phyloP scores from a whole-genome alignment of 1,140 invertebrate genomes.

The Drosophila nebulosa region DNA sequence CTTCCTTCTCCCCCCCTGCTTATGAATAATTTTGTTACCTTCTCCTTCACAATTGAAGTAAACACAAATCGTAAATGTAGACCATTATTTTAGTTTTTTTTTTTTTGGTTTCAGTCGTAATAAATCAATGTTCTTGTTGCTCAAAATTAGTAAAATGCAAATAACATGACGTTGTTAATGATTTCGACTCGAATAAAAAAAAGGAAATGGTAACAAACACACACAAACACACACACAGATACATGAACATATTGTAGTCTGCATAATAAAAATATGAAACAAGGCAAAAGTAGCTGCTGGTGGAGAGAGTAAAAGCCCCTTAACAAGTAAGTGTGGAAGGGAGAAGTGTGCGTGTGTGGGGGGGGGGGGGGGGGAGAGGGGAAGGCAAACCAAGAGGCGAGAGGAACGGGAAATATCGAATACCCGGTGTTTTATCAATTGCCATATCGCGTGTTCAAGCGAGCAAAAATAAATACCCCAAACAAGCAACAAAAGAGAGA shows the following conservation, averaged over 20 bases:
- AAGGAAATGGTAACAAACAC: slow-evolving; percentile 17
- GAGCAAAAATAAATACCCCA: slow-evolving; percentile 41
- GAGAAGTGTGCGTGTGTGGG: no score
- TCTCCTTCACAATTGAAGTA: slow-evolving; percentile 4
- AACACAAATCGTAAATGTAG: slow-evolving; percentile 23
- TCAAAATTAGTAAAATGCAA: slow-evolving; percentile 69
- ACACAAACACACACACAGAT: slow-evolving; percentile 9
- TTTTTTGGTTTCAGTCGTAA: slow-evolving; percentile 23
- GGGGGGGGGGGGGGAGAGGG: background rate
- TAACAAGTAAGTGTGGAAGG: slow-evolving; percentile 23
- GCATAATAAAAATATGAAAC: slow-evolving; percentile 50
- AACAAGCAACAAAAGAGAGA: slow-evolving; percentile 23
- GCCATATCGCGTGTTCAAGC: slow-evolving; percentile 65
- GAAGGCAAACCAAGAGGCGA: slow-evolving; percentile 12
- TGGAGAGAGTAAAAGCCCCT: slow-evolving; percentile 28
- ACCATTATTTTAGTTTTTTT: slow-evolving; percentile 32
- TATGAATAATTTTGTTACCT: background rate
- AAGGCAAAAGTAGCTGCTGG: slow-evolving; percentile 29
- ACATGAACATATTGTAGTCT: slow-evolving; percentile 28
- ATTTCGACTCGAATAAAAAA: slow-evolving; percentile 41
- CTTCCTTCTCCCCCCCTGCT: background rate
- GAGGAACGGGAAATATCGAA: slow-evolving; percentile 67
- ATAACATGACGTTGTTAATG: slow-evolving; percentile 75
- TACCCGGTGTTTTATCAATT: slow-evolving; percentile 78
- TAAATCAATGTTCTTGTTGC: slow-evolving; percentile 65